Evolutionary conservation across 37 sponge, comb jelly and placozoan genomes (phyloP), one percentile per base, ranked within the genome.

Genomic region (Ephydatia muelleri): DNA sequence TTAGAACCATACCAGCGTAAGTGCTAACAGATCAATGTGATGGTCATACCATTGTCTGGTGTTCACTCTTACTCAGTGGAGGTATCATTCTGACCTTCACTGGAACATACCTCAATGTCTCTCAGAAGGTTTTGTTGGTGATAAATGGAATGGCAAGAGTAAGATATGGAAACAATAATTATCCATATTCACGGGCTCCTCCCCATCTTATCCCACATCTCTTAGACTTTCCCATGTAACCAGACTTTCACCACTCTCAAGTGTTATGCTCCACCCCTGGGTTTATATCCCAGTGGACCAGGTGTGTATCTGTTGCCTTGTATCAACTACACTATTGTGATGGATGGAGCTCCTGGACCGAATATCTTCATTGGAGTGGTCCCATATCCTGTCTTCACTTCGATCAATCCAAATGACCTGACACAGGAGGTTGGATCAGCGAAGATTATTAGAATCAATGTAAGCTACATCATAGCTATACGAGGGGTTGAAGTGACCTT

Each of bases 1-100:
- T 0, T 34, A 71, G 25, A 0, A 78, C 80, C 9, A 84, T 89
- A 65, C 89, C 80, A 49, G 69, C 73, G 89, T 88, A 78, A 88
- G 83, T 82, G 35, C 22, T 79, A 31, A 33, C 66, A 39, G 22
- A 38, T 36, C 30, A 30, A 43, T 26, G 68, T 49, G 49, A 27
- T n/a, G 32, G 57, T 57, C 0, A 57, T 57, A 57, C 16, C 57
- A 57, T 57, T 57, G 57, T 21, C 68, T 81, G 48, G 25, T 70
- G 25, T 31, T 22, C 69, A 38, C 28, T 76, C 13, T 28, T 33
- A 33, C 43, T 26, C 83, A 91, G 91, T 30, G 91, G 91, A 78
- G 91, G 91, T 31, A 79, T 86, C 35, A 82, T 49, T 5, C 21
- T 91, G 23, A 66, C 30, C 28, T 86, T 91, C 75, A 86, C 70